Percentiles rank a stretch among this genome's conserved stretches.
Evolutionary conservation across 2,888 invertebrate species (phyloP).

Genomic region (Acanthopleura granulata): DNA sequence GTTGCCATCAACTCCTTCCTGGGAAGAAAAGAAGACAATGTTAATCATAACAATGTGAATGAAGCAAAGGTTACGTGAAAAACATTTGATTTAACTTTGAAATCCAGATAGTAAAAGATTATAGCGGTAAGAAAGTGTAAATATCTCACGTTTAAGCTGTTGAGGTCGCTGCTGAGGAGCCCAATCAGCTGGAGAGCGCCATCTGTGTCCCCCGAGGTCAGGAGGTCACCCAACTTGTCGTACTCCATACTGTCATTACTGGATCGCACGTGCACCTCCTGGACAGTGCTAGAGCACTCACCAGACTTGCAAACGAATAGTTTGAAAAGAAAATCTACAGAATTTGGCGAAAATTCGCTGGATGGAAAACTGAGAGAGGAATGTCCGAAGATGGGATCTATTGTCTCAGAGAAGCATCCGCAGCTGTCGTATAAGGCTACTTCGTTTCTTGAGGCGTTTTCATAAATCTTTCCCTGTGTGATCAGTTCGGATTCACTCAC

Average conservation of each 20-base stretch:
- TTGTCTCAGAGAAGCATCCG: slow-evolving; percentile 41
- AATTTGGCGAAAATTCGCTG: slow-evolving; percentile 41
- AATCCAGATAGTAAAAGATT: too few relatives aligned
- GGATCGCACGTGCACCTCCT: slow-evolving; percentile 40
- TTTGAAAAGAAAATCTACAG: slow-evolving; percentile 48
- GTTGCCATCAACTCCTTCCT: too few relatives aligned
- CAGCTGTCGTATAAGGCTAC: slow-evolving; percentile 50
- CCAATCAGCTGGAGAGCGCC: slow-evolving; percentile 7
- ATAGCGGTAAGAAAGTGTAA: neutral
- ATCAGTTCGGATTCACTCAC: slow-evolving; percentile 37
- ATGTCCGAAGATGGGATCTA: slow-evolving; percentile 33
- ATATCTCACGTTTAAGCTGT: slow-evolving; percentile 9
- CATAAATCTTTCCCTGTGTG: slow-evolving; percentile 41
- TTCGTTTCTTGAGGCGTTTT: slow-evolving; percentile 43
- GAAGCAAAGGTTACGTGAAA: too few relatives aligned
- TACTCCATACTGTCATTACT: slow-evolving; percentile 36
- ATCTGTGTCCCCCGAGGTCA: slow-evolving; percentile 37
- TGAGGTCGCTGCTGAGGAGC: neutral
- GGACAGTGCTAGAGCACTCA: slow-evolving; percentile 31
- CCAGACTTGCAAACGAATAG: slow-evolving; percentile 52
- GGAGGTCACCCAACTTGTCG: slow-evolving; percentile 37
- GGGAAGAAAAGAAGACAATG: too few relatives aligned
- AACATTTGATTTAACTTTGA: too few relatives aligned
- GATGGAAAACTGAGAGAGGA: slow-evolving; percentile 48
- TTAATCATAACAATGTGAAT: too few relatives aligned